Evolutionary conservation across 1,140 invertebrate species (phyloP), one percentile per base, ranked within the genome.

Genomic region (Drosophila guanche): DNA sequence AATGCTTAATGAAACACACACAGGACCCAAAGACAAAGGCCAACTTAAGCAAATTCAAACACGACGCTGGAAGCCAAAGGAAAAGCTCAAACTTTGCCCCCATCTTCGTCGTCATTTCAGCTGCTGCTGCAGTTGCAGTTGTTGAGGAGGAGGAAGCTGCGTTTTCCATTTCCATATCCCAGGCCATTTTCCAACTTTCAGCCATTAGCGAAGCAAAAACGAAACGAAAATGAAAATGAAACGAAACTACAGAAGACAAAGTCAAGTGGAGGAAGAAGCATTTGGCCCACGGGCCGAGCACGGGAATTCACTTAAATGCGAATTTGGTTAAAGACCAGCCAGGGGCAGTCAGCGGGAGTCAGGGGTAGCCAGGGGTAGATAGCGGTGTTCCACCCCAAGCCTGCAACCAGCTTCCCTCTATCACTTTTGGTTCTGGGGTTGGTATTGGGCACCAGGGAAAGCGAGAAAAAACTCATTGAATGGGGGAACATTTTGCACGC

Each of bases 241-340:
- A 68, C 55, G 41, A 68, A 68, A 67, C 42, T 68, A 68, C 65
- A 68, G 67, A 68, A 68, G 65, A 68, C 65, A 68, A 68, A 68
- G 65, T 67, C 62, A 68, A 68, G 50, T 68, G 43, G 62, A 20
- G 43, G 47, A 10, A 37, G 33, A 5, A 54, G 65, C 42, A 33
- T 67, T 68, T 43, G 33, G 50, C 42, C 65, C 51, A 51, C 62
- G 50, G 62, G 62, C 51, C 29, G 62, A 68, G 65, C 65, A 46
- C 62, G 67, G 65, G 65, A 68, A 68, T 68, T 68, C 65, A 65
- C 65, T 68, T 68, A 67, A 68, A 68, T 68, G 65, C 65, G 65
- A 68, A 68, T 68, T 68, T 68, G 65, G 48, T 68, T 68, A 68
- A 68, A 53, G 65, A 48, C 50, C 65, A 27, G 52, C n/a, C 14